Conservation (phyloP, 2,113 vertebrate species). For the Cichladusa arquata region DNA sequence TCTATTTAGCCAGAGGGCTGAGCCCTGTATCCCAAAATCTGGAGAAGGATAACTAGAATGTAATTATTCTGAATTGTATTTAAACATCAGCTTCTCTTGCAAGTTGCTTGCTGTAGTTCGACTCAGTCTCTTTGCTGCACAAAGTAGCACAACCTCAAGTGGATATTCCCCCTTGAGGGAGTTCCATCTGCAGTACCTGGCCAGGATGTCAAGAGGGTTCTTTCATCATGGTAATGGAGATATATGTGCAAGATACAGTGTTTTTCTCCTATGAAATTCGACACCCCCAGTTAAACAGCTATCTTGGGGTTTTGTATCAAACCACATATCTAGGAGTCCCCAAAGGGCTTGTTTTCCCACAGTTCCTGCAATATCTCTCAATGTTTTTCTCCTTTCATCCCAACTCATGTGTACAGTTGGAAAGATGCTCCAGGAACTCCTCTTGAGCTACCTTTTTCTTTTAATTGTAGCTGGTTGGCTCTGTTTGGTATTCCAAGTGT, state of each 20-base stretch:
- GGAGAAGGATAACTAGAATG: background rate
- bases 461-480: background rate
- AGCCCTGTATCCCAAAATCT: background rate
- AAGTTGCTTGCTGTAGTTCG: background rate
- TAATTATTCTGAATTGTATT: background rate
- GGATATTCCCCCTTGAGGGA: background rate
- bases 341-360: slow-evolving; percentile 33
- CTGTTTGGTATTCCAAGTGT: background rate
- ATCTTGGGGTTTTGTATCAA: slow-evolving; percentile 30
- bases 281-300: slow-evolving; percentile 25
- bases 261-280: slow-evolving; percentile 10
- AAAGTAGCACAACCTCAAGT: background rate
- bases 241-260: background rate
- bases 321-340: slow-evolving; percentile 28
- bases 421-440: background rate
- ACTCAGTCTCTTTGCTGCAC: background rate
- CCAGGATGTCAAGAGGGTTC: background rate
- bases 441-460: background rate
- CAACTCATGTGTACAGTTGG: background rate
- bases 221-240: slow-evolving; percentile 5
- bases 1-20: background rate
- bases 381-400: background rate
- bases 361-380: background rate
- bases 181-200: background rate
- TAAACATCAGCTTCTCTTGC: background rate